Evolutionary conservation across 2,888 invertebrate genomes (phyloP).

Genomic region (Ephialtes manifestator): DNA sequence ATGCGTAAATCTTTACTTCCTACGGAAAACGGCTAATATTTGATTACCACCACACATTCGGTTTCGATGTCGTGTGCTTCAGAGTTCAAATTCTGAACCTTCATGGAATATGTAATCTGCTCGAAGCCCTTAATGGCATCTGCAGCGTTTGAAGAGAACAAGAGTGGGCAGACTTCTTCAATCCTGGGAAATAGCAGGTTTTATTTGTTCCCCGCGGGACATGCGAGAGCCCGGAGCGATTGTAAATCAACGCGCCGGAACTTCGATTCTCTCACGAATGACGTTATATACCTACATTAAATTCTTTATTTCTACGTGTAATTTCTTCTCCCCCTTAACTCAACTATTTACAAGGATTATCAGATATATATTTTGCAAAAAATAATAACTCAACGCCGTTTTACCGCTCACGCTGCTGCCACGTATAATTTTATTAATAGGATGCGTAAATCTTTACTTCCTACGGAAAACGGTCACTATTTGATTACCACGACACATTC

Average conservation of each 20-base stretch:
- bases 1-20: neutral
- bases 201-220: constrained; percentile 70
- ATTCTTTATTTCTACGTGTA: neutral
- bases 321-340: constrained; percentile 24
- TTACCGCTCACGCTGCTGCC: constrained; percentile 34
- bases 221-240: constrained; percentile 75
- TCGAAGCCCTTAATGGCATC: too few species aligned
- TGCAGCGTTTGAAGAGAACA: too few species aligned
- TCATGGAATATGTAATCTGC: too few species aligned
- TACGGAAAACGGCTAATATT: too few species aligned
- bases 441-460: neutral
- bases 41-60: too few species aligned
- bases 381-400: constrained; percentile 28
- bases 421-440: constrained; percentile 30
- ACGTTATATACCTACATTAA: constrained; percentile 26
- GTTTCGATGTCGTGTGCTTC: too few species aligned
- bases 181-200: too few species aligned
- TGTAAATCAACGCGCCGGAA: constrained; percentile 79
- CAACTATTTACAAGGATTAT: constrained; percentile 69
- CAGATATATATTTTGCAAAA: constrained; percentile 22
- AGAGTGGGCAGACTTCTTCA: too few species aligned
- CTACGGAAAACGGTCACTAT: too few species aligned
- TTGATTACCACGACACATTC: too few species aligned
- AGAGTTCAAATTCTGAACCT: too few species aligned
- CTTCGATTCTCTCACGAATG: constrained; percentile 74